Conservation (phyloP, 2,888 invertebrate genomes). For the Busseola fusca region DNA sequence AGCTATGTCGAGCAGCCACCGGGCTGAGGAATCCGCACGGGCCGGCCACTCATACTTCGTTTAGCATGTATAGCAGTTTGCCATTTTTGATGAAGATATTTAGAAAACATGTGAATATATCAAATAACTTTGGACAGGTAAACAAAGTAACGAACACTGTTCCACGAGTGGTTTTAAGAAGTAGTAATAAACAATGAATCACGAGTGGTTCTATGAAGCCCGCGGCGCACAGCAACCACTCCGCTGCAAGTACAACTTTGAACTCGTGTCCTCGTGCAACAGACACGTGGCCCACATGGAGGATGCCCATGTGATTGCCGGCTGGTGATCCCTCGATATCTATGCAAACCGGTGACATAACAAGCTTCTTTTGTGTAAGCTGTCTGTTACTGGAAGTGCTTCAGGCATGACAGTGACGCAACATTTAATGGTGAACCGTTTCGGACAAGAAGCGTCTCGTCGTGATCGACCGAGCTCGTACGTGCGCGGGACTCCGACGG, state of each 20-base stretch:
- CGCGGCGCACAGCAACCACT: no score
- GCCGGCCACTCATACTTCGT: slow-evolving; percentile 27
- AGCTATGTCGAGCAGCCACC: slow-evolving; percentile 45
- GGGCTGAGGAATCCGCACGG: slow-evolving; percentile 25
- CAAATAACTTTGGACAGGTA: background rate
- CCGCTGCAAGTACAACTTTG: background rate
- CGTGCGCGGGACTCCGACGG: background rate
- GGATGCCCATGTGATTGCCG: background rate
- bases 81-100: slow-evolving; percentile 19
- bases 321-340: background rate
- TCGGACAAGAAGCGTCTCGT: background rate
- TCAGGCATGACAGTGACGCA: slow-evolving; percentile 6
- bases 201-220: background rate
- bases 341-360: background rate
- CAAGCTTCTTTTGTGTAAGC: background rate
- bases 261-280: background rate
- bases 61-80: slow-evolving; percentile 22
- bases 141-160: background rate
- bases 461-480: slow-evolving; percentile 19
- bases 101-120: slow-evolving; percentile 14
- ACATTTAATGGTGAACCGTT: slow-evolving; percentile 10
- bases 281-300: no score
- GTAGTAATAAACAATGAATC: no score
- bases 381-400: background rate
- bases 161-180: no score